Conservation (phyloP, 1,140 invertebrate species). For the Hyposmocoma kahamanoa region DNA sequence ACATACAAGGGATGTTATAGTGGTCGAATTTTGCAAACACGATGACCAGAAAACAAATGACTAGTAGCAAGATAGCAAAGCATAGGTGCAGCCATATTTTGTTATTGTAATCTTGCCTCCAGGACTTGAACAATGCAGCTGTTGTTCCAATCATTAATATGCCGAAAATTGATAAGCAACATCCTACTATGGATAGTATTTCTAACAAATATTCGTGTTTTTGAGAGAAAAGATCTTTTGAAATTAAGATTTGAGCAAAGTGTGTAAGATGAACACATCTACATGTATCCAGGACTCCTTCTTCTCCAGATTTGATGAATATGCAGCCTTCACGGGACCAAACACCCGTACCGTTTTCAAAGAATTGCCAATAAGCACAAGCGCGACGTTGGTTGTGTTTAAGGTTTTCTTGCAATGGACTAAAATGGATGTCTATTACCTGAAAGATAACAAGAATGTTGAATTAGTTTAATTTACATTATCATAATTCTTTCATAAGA, state of each 20-base stretch:
- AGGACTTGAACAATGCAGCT: conserved; percentile 58
- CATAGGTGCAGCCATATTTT: conserved; percentile 72
- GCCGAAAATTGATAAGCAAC: conserved; percentile 59
- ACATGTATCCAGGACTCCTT: conserved; percentile 55
- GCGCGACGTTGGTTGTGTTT: no score
- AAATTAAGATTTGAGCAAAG: conserved; percentile 66
- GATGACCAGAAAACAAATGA: conserved; percentile 50
- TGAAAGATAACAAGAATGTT: no score
- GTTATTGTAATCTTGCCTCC: conserved; percentile 68
- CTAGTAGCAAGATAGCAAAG: conserved; percentile 50
- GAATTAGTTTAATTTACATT: no score
- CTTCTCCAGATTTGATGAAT: conserved; percentile 32
- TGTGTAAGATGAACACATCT: conserved; percentile 69
- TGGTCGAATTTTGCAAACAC: conserved; percentile 43
- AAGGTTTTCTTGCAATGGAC: no score
- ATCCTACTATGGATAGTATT: conserved; percentile 60
- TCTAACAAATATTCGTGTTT: conserved; percentile 44
- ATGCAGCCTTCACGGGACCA: conserved; percentile 64
- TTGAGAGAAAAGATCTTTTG: conserved; percentile 40
- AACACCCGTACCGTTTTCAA: conserved; percentile 13
- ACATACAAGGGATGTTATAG: conserved; percentile 47
- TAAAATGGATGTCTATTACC: no score
- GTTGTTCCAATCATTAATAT: conserved; percentile 58
- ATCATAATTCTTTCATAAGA: no score
- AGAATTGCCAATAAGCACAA: conserved; percentile 40